Conservation (phyloP, 2,797 vertebrate species). For the Hipposideros larvatus region DNA sequence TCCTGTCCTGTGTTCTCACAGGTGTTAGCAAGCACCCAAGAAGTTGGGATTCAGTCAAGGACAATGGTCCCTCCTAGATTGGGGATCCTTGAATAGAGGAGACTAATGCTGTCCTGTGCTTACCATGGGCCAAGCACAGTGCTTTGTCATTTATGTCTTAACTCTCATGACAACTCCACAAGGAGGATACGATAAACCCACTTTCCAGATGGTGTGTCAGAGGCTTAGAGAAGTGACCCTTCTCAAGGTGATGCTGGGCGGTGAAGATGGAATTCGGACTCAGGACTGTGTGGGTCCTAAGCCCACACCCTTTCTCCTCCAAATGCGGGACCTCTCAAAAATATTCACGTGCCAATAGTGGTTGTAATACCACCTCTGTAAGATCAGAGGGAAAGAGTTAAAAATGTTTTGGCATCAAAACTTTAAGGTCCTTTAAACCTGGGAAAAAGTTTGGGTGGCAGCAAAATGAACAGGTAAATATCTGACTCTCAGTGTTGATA, state of each 20-base stretch:
- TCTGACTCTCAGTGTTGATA: not conserved
- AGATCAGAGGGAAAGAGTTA: not conserved
- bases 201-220: not conserved
- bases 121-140: not conserved
- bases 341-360: not conserved
- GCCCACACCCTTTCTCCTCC: not conserved
- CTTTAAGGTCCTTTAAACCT: not conserved
- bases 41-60: not conserved
- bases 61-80: too few relatives aligned
- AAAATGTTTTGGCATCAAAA: not conserved
- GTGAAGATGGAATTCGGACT: not conserved
- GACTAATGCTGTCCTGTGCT: not conserved
- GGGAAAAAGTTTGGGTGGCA: not conserved
- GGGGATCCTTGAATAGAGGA: not conserved
- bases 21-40: not conserved
- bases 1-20: accelerated
- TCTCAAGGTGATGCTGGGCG: not conserved
- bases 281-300: not conserved
- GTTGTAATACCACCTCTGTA: not conserved
- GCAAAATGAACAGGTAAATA: conserved; percentile 14
- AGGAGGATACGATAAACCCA: not conserved
- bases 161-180: not conserved
- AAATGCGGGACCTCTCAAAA: not conserved
- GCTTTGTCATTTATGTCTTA: not conserved
- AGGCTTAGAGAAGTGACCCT: not conserved